Conservation (phyloP, 2,113 vertebrate species). For the Setophaga coronata region DNA sequence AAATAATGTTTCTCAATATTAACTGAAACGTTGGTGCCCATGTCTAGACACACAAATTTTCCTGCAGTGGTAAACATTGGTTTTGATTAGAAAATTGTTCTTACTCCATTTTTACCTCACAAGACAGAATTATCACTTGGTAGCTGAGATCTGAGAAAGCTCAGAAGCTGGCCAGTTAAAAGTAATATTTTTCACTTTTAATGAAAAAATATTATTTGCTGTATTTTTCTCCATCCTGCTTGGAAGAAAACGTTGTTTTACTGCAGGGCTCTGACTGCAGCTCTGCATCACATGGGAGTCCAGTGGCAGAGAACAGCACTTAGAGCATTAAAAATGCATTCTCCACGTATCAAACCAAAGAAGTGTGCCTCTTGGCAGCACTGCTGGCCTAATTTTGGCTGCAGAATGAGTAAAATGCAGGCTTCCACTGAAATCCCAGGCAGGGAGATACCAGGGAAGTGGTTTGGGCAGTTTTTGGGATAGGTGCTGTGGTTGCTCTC, state of each 20-base stretch:
- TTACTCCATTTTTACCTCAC: neutral
- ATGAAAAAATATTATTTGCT: neutral
- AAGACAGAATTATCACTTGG: neutral
- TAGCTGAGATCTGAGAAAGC: neutral
- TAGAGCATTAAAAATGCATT: conserved; percentile 64
- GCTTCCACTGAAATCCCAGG: neutral
- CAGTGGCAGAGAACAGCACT: conserved; percentile 33
- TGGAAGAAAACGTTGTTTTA: neutral
- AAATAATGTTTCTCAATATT: neutral
- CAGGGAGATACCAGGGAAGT: neutral
- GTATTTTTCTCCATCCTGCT: neutral
- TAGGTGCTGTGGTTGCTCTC: neutral
- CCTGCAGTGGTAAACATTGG: neutral
- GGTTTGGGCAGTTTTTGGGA: neutral
- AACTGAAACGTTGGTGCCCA: neutral
- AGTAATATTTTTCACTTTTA: neutral
- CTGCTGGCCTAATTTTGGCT: conserved; percentile 46
- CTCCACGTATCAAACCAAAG: neutral
- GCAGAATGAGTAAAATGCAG: conserved; percentile 17
- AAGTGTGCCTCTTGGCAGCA: conserved; percentile 27
- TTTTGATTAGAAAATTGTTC: neutral
- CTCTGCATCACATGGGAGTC: conserved; percentile 29
- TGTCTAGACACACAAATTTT: neutral
- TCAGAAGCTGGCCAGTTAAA: neutral
- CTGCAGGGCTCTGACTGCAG: conserved; percentile 9